Percentiles rank a stretch among this genome's conserved stretches.
phyloP scores from a whole-genome alignment of 2,113 vertebrate genomes.

The Trinectes maculatus region DNA sequence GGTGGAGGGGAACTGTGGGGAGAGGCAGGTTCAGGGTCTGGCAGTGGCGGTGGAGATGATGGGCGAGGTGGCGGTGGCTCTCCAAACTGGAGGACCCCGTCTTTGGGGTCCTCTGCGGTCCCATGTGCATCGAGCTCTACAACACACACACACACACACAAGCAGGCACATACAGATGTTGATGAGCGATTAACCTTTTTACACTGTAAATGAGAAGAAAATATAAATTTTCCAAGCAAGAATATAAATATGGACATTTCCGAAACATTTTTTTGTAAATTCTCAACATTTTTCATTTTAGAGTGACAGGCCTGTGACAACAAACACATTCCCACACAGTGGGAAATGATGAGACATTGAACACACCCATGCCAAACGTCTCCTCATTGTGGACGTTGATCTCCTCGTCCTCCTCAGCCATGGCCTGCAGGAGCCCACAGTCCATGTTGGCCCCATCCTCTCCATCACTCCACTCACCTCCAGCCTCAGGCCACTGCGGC shows the following conservation, averaged over 20 bases:
- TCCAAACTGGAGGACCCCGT: constrained; percentile 52
- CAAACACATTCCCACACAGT: too few species aligned
- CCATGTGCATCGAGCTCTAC: constrained; percentile 59
- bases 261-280: too few species aligned
- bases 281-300: too few species aligned
- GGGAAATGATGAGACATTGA: background rate
- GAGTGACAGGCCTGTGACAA: too few species aligned
- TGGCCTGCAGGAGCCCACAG: constrained; percentile 82
- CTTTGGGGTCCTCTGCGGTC: constrained; percentile 31
- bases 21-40: constrained; percentile 26
- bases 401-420: constrained; percentile 88
- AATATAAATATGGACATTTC: too few species aligned
- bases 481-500: constrained; percentile 83
- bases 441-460: constrained; percentile 73
- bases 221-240: too few species aligned
- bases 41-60: constrained; percentile 6
- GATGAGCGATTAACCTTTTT: background rate
- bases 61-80: constrained; percentile 7
- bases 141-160: background rate
- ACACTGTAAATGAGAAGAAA: background rate
- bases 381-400: constrained; percentile 88
- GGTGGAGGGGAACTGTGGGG: constrained; percentile 36
- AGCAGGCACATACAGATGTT: too few species aligned
- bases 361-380: constrained; percentile 86
- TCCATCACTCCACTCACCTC: constrained; percentile 77